Conservation (phyloP, 2,888 invertebrate genomes). For the Odontocerum albicorne region DNA sequence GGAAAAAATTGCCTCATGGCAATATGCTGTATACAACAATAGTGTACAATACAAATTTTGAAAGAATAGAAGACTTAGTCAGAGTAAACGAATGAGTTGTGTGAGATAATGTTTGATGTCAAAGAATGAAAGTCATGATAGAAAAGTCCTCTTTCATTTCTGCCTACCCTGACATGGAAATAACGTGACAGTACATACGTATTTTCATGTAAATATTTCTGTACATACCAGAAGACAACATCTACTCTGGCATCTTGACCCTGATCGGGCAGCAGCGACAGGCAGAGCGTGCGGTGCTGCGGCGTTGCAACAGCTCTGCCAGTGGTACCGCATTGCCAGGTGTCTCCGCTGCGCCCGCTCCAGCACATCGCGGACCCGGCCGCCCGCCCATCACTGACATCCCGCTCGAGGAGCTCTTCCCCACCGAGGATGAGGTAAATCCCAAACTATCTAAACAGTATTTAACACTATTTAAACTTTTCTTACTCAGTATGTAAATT, state of each 20-base stretch:
- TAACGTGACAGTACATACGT: neutral
- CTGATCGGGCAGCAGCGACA: slow-evolving; percentile 71
- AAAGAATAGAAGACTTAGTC: no score
- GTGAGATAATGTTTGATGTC: no score
- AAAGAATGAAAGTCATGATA: no score
- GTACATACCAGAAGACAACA: slow-evolving; percentile 11
- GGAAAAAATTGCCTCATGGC: no score
- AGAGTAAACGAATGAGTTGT: no score
- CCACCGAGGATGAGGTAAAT: slow-evolving; percentile 62
- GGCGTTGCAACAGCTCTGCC: slow-evolving; percentile 53
- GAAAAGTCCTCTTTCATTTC: no score
- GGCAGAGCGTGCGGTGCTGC: slow-evolving; percentile 63
- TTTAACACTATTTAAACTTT: no score
- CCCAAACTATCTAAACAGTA: no score
- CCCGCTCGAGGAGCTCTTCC: slow-evolving; percentile 60
- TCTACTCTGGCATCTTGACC: slow-evolving; percentile 67
- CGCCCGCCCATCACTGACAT: slow-evolving; percentile 63
- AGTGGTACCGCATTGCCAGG: slow-evolving; percentile 52
- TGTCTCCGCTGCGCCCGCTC: slow-evolving; percentile 48
- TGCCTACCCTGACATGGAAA: no score
- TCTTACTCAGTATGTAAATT: neutral
- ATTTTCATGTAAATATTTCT: neutral
- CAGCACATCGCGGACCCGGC: slow-evolving; percentile 59
- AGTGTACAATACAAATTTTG: no score
- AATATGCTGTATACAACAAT: no score